Conservation (phyloP, 2,797 vertebrate species). For the Psittacula derbiana region DNA sequence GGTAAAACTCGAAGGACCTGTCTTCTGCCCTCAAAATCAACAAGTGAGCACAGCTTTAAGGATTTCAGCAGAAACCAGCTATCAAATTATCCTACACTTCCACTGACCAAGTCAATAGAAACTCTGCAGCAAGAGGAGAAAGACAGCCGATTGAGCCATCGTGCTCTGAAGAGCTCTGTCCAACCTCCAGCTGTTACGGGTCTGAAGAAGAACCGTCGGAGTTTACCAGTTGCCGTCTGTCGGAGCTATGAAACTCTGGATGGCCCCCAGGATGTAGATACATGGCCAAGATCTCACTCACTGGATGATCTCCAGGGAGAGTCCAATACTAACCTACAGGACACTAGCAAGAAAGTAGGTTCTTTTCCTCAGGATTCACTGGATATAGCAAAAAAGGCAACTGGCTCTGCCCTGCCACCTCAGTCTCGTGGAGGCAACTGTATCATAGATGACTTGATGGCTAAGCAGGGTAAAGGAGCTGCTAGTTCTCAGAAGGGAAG, state of each 20-base stretch:
- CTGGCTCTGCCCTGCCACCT: not conserved
- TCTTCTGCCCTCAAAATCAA: constrained; percentile 79
- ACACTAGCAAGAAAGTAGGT: constrained; percentile 7
- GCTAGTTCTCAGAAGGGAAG: constrained; percentile 53
- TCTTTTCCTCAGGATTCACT: constrained; percentile 56
- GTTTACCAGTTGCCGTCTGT: constrained; percentile 80
- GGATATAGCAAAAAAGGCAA: constrained; percentile 57
- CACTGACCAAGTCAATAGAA: constrained; percentile 81
- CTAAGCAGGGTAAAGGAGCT: constrained; percentile 69
- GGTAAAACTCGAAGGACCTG: constrained; percentile 86
- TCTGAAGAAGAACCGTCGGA: constrained; percentile 81
- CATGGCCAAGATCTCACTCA: constrained; percentile 90
- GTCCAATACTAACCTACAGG: constrained; percentile 17
- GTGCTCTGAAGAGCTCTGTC: constrained; percentile 72
- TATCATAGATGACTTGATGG: not conserved
- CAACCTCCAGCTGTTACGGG: constrained; percentile 72
- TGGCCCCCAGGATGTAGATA: constrained; percentile 60
- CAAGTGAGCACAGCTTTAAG: constrained; percentile 77
- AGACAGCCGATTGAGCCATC: constrained; percentile 75
- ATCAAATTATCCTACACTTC: constrained; percentile 85
- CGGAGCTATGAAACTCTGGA: constrained; percentile 91
- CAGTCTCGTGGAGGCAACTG: not conserved
- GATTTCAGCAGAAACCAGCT: constrained; percentile 80
- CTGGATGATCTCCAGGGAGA: constrained; percentile 89
- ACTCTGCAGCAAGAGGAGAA: constrained; percentile 76